phyloP scores from a whole-genome alignment of 2,113 vertebrate species.

The Stigmatopora argus region DNA sequence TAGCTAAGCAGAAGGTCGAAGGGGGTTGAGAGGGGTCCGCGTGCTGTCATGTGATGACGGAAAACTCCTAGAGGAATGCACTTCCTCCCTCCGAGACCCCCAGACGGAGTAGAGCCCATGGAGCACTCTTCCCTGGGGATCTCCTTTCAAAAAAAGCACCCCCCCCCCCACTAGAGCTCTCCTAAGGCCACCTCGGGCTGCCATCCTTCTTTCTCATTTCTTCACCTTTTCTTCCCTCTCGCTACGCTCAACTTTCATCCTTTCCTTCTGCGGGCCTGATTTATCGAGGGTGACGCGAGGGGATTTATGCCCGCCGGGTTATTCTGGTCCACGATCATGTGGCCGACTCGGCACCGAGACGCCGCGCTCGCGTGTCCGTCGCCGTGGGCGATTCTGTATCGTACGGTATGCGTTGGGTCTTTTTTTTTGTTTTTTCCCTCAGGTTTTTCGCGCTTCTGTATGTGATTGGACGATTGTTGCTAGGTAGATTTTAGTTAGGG shows the following conservation, averaged over 20 bases:
- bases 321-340: constrained; percentile 68
- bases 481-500: too few species aligned
- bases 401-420: too few species aligned
- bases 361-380: background rate
- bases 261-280: constrained; percentile 48
- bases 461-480: too few species aligned
- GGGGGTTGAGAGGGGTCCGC: constrained; percentile 18
- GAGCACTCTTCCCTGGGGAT: constrained; percentile 49
- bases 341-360: constrained; percentile 49
- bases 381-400: background rate
- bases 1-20: background rate
- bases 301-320: constrained; percentile 59
- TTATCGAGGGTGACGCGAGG: constrained; percentile 48
- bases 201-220: constrained; percentile 18
- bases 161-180: constrained; percentile 46
- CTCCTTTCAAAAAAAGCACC: constrained; percentile 65
- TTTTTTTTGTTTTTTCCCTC: too few species aligned
- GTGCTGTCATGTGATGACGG: constrained; percentile 60
- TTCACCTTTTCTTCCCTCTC: background rate
- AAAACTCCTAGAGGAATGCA: constrained; percentile 53
- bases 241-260: constrained; percentile 23
- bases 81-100: constrained; percentile 58
- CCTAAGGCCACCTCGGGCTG: constrained; percentile 32
- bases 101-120: constrained; percentile 51
- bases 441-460: too few species aligned